Base-by-base conservation (phyloP, 2,113 vertebrate species). In the Peucedramus taeniatus region DNA sequence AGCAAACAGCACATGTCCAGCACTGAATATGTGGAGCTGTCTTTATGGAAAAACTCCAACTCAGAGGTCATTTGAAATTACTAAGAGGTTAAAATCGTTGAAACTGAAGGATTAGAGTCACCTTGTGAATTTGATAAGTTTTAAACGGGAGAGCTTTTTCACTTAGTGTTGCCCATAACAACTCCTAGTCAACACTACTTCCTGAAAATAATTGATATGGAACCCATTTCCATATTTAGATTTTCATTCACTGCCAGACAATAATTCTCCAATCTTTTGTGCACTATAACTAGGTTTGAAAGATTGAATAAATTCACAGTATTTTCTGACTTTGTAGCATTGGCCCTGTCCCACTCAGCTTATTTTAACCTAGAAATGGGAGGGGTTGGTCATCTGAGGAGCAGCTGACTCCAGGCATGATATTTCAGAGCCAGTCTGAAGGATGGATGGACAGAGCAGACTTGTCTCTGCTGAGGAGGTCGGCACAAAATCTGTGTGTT, bases 101-200 rank as follows among this genome's bases (percentile, higher is more conserved):
- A n/a, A 91, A 74, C 28, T 27, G 68, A 83, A 57, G n/a, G 64
- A 87, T 79, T 68, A 64, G n/a, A 60, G 82, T 84, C 51, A 61
- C 45, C 26, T 76, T 60, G n/a, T 13, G n/a, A 79, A 68, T 80
- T 85, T 44, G 23, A 45, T 87, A 72, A 2, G 23, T 68, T 88
- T 39, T 50, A 82, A 78, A 66, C 64, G 69, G 20, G 15, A 75
- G 77, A 81, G 40, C 47, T 78, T 89, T 78, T 87, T 40, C 37
- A 40, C n/a, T 75, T 49, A 45, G 28, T 1, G 0, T 50, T 90
- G 54, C 23, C 64, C 3, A 1, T 74, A 57, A 54, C 16, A 90
- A 27, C 37, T 86, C 15, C 49, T 66, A 24, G 39, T 92, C 76
- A 77, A 8, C 59, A n/a, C 9, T 51, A 14, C 71, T 89, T 91